phyloP scores from a whole-genome alignment of 2,888 invertebrate genomes.

The Aphelenchoides bicaudatus region DNA sequence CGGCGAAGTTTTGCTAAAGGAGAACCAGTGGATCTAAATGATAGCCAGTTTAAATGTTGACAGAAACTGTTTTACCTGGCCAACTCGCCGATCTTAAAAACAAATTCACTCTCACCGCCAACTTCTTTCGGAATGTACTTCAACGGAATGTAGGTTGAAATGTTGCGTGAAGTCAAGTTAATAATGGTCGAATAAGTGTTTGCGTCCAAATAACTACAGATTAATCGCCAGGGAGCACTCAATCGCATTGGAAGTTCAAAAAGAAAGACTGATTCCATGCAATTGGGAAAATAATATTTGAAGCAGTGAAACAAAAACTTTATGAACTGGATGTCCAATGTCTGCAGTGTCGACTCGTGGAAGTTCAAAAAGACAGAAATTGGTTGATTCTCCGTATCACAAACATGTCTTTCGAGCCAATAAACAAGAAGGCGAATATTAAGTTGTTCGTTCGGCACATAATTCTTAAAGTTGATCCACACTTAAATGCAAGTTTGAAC shows the following conservation, averaged over 20 bases:
- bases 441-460: conserved; percentile 37
- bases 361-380: conserved; percentile 51
- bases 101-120: conserved; percentile 13
- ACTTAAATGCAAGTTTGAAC: conserved; percentile 36
- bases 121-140: conserved; percentile 15
- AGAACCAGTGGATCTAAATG: conserved; percentile 22
- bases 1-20: conserved; percentile 11
- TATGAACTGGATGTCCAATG: conserved; percentile 49
- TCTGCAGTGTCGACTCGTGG: conserved; percentile 29
- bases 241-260: conserved; percentile 48
- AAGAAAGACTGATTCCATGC: conserved; percentile 42
- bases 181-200: conserved; percentile 8
- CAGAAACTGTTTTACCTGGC: no score
- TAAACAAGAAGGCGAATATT: conserved; percentile 48
- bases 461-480: conserved; percentile 50
- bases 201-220: conserved; percentile 22
- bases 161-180: conserved; percentile 12
- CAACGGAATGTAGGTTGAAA: conserved; percentile 9
- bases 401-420: conserved; percentile 55
- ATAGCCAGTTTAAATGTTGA: no score
- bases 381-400: conserved; percentile 44
- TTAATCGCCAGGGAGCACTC: conserved; percentile 51
- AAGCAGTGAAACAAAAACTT: conserved; percentile 51
- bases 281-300: conserved; percentile 53
- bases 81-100: conserved; percentile 18